Conservation (phyloP, 2,113 vertebrate species). For the Serinus canaria region DNA sequence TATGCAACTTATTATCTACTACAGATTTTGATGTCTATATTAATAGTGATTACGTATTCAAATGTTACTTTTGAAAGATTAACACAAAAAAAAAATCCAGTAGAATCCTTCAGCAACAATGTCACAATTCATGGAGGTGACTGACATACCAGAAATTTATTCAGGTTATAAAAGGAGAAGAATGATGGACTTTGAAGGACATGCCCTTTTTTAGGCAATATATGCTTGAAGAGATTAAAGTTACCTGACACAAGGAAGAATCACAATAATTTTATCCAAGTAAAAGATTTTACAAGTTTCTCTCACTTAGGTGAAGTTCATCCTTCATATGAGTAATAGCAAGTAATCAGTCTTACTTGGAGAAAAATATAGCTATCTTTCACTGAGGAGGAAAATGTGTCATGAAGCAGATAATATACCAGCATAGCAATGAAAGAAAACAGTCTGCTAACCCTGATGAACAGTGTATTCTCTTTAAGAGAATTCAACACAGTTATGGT, state of each 20-base stretch:
- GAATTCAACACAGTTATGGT: not conserved
- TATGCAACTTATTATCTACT: not conserved
- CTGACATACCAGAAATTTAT: not conserved
- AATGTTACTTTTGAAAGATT: not conserved
- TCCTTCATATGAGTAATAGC: not conserved
- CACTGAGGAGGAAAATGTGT: not conserved
- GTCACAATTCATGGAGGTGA: not conserved
- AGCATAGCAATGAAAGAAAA: not conserved
- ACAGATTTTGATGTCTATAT: not conserved
- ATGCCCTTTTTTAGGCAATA: not conserved
- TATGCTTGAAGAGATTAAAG: not conserved
- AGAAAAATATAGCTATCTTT: not conserved
- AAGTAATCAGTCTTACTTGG: not conserved
- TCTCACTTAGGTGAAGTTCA: not conserved
- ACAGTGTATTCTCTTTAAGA: not conserved
- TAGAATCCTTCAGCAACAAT: not conserved
- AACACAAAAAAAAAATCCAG: not conserved
- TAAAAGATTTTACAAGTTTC: not conserved
- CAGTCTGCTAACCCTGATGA: not conserved
- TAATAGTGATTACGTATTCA: not conserved
- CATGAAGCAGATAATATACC: not conserved
- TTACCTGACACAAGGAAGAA: not conserved
- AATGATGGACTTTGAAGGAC: not conserved
- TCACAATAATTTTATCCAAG: not conserved
- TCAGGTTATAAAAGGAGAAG: not conserved